phyloP scores from a whole-genome alignment of 1,140 invertebrate species.

The Asobara japonica region DNA sequence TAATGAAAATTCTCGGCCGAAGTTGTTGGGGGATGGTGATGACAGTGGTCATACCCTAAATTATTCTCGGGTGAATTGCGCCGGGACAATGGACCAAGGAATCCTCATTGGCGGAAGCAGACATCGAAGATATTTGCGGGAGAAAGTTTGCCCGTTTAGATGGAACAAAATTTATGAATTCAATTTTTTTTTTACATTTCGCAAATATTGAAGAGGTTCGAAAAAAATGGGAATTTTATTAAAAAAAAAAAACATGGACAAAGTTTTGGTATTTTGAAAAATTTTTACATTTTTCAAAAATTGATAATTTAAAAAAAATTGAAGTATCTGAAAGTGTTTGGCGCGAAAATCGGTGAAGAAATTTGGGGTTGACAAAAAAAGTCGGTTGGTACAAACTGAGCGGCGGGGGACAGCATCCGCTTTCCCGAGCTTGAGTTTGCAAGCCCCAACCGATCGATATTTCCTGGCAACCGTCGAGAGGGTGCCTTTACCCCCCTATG shows the following conservation, averaged over 20 bases:
- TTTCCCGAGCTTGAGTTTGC: slow-evolving; percentile 36
- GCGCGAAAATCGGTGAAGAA: background rate
- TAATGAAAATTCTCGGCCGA: slow-evolving; percentile 3
- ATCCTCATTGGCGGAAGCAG: background rate
- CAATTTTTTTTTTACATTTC: no score
- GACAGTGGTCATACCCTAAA: background rate
- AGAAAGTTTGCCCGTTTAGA: no score
- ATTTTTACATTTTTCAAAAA: no score
- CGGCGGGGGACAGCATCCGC: slow-evolving; percentile 45
- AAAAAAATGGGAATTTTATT: no score
- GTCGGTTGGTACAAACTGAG: background rate
- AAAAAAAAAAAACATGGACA: no score
- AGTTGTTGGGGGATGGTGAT: background rate
- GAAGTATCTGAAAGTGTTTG: background rate
- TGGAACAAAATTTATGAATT: no score
- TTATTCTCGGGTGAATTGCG: background rate
- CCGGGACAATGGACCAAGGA: background rate
- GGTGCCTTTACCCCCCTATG: slow-evolving; percentile 43
- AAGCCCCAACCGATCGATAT: slow-evolving; percentile 52
- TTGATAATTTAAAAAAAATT: no score
- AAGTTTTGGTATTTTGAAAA: no score
- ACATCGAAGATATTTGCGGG: no score
- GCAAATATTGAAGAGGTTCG: no score
- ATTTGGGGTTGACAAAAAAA: no score
- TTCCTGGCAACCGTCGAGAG: slow-evolving; percentile 58